Percentiles rank a stretch among this genome's conserved stretches.
These are phyloP conservation scores for Catostylus mosaicus DNA, from an alignment of 30 jellyfish, hydroid and myxozoan genomes.

Conservation along the genomic window DNA sequence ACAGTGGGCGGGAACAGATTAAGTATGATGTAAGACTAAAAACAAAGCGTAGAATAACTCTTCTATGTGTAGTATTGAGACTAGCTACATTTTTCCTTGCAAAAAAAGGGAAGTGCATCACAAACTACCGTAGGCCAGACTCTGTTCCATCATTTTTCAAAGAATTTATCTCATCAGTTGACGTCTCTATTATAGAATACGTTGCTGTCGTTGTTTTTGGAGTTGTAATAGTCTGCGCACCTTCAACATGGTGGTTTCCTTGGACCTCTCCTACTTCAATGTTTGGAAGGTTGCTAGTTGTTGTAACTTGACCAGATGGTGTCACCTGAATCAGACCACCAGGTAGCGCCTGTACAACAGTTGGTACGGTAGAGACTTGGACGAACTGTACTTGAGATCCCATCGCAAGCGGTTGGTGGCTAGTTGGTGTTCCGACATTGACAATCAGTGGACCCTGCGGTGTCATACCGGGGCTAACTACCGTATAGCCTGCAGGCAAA, in stretches of 20 bases:
- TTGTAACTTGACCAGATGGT: slow-evolving; percentile 71
- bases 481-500: slow-evolving; percentile 75
- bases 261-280: slow-evolving; percentile 45
- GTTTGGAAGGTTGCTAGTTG: slow-evolving; percentile 31
- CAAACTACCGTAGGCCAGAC: slow-evolving; percentile 15
- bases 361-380: slow-evolving; percentile 81
- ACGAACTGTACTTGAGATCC: slow-evolving; percentile 80
- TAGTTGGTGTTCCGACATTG: slow-evolving; percentile 64
- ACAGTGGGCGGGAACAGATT: no score
- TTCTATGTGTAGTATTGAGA: no score
- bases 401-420: slow-evolving; percentile 53
- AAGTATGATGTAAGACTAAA: no score
- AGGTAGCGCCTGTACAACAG: slow-evolving; percentile 83
- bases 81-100: no score
- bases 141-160: slow-evolving; percentile 17
- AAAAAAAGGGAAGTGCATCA: no score
- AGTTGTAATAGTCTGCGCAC: not conserved
- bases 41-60: no score
- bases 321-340: slow-evolving; percentile 82
- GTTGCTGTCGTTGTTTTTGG: slow-evolving; percentile 24
- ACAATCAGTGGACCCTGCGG: slow-evolving; percentile 78
- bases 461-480: slow-evolving; percentile 77
- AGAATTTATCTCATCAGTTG: slow-evolving; percentile 8
- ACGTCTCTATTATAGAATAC: slow-evolving; percentile 14
- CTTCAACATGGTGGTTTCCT: slow-evolving; percentile 3